Conservation (phyloP, 92 coral and sea anemone species). For the Porites evermanni region DNA sequence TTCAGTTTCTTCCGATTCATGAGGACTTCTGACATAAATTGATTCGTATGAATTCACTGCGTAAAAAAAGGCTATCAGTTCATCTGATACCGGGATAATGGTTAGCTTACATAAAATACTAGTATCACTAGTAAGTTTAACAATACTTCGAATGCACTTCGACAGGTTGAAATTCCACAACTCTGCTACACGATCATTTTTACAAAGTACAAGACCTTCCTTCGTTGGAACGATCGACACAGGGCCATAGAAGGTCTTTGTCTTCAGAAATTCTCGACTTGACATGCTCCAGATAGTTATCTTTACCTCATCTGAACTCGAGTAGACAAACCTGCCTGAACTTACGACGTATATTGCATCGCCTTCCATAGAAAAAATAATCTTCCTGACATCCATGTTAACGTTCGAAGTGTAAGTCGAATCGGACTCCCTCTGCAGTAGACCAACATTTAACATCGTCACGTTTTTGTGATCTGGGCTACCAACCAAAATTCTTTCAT, state of each 20-base stretch:
- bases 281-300: not conserved
- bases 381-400: not conserved
- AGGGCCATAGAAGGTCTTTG: not conserved
- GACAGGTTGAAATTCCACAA: conserved; percentile 16
- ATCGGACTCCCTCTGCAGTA: too few species aligned
- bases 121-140: not conserved
- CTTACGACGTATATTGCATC: not conserved
- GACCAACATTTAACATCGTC: not conserved
- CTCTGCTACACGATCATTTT: not conserved
- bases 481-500: not conserved
- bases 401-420: not conserved
- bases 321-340: not conserved
- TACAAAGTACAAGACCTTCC: not conserved
- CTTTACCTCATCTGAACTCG: not conserved
- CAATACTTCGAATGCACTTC: not conserved
- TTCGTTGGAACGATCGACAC: not conserved
- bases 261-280: not conserved
- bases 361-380: conserved; percentile 8
- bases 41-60: not conserved
- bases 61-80: not conserved
- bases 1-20: too few species aligned
- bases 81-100: not conserved
- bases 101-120: not conserved
- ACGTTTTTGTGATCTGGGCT: not conserved
- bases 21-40: not conserved